Conservation (phyloP, 2,888 invertebrate species). For the Dexiosoma caninum region DNA sequence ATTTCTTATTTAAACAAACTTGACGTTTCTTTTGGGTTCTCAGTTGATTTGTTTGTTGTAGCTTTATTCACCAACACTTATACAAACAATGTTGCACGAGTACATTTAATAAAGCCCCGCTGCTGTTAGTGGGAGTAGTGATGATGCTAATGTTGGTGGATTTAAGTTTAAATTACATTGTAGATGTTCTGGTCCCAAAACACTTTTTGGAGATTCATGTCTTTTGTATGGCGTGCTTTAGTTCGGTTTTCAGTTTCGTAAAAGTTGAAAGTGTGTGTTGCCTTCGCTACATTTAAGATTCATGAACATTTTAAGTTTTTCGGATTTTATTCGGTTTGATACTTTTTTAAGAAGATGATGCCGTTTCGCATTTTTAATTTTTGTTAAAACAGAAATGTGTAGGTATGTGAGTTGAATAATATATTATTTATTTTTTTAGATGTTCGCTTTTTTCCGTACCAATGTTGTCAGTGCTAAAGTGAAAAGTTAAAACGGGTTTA, state of each 20-base stretch:
- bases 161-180: constrained; percentile 22
- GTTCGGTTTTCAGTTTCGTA: constrained; percentile 24
- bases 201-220: not conserved
- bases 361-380: constrained; percentile 22
- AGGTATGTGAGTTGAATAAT: constrained; percentile 1
- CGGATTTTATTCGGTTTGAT: not conserved
- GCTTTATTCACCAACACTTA: not conserved
- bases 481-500: not conserved
- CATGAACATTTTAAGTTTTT: constrained; percentile 15
- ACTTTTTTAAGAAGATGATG: not conserved
- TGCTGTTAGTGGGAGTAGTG: constrained; percentile 12
- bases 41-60: constrained; percentile 33
- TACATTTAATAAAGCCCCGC: not conserved
- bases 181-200: constrained; percentile 34
- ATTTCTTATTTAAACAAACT: constrained; percentile 22
- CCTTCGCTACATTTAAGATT: not conserved
- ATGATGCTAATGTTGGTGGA: not conserved
- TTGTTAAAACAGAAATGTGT: not conserved
- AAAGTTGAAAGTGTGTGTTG: not conserved
- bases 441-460: not conserved
- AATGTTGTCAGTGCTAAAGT: not conserved
- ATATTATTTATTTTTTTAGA: constrained; percentile 8
- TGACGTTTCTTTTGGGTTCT: constrained; percentile 25
- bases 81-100: not conserved
- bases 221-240: not conserved